Evolutionary conservation across 2,113 vertebrate genomes (phyloP), one percentile per base, ranked within the genome.

Genomic region (Albula glossodonta): DNA sequence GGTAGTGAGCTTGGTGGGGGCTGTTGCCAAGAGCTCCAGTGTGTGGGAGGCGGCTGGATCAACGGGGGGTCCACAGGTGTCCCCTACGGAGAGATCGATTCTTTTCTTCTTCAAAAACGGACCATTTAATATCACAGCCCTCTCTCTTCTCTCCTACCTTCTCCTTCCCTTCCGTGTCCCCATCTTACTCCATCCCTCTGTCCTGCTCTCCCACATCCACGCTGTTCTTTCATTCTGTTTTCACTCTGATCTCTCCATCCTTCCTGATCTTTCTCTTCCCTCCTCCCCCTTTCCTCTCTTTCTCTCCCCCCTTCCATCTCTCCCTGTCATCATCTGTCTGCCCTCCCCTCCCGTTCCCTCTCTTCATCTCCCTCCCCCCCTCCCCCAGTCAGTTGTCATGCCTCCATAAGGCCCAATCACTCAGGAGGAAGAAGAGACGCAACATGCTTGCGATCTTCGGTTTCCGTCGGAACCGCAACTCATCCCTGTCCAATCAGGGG

Each of bases 391-490:
- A 96, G 90, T 25, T 95, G 89, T 95, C 95, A 17, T 94, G 93
- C 70, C 93, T 94, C 87, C 94, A 96, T 90, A 93, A 95, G 80
- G 91, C 90, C 84, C 95, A 96, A 87, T 93, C 94, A 2, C 91
- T 96, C 88, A 91, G 94, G 86, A 92, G 93, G 84, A 96, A 96
- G 92, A 96, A 96, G 80, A 90, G 94, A 50, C 94, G 95, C 83
- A 95, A 93, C 25, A 89, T 96, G 53, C 82, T 96, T 90, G 95
- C 95, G 60, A 94, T 96, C 87, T 96, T 96, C 0, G 94, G 95
- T 85, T 96, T 96, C 91, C 93, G 95, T 80, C 95, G 94, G 91
- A 95, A 94, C 90, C 95, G 95, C 70, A 94, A 93, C 90, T 95
- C 94, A 56, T 92, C 91, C 88, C 90, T 93, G 84, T 94, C 94